A percentile compares a stretch with the other conserved stretches of the same genome.
Conservation (phyloP, 1,140 invertebrate species). For the Chelonus insularis region DNA sequence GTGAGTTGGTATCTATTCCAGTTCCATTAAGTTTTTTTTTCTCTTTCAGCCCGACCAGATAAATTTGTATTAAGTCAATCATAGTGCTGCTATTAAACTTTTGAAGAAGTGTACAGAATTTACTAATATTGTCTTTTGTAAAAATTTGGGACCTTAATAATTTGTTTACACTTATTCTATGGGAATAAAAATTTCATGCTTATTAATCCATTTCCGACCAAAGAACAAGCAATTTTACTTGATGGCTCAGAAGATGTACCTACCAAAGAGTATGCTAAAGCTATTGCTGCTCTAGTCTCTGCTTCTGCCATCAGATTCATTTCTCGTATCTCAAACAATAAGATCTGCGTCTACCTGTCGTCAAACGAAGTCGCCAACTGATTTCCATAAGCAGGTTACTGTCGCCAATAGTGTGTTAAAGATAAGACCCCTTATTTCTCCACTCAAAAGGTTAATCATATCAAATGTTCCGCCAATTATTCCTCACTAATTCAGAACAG, state of each 20-base stretch:
- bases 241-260: neutral
- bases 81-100: too few species aligned
- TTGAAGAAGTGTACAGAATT: too few species aligned
- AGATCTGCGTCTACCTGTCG: conserved; percentile 27
- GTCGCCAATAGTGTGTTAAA: neutral
- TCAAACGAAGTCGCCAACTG: conserved; percentile 20
- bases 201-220: too few species aligned
- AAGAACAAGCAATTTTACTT: too few species aligned
- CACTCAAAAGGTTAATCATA: neutral
- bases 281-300: conserved; percentile 5
- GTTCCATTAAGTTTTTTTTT: too few species aligned
- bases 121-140: too few species aligned
- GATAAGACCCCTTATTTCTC: neutral
- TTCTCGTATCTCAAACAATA: conserved; percentile 30
- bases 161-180: too few species aligned
- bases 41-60: too few species aligned
- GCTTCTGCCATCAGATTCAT: neutral
- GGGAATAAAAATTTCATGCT: too few species aligned
- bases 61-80: too few species aligned
- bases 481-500: neutral
- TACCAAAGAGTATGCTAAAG: neutral
- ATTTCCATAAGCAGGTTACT: conserved; percentile 12
- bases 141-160: too few species aligned
- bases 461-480: conserved; percentile 41
- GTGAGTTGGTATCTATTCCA: too few species aligned